Evolutionary conservation across 2,113 vertebrate species (phyloP).

Genomic region (Notarius lentiginosus): DNA sequence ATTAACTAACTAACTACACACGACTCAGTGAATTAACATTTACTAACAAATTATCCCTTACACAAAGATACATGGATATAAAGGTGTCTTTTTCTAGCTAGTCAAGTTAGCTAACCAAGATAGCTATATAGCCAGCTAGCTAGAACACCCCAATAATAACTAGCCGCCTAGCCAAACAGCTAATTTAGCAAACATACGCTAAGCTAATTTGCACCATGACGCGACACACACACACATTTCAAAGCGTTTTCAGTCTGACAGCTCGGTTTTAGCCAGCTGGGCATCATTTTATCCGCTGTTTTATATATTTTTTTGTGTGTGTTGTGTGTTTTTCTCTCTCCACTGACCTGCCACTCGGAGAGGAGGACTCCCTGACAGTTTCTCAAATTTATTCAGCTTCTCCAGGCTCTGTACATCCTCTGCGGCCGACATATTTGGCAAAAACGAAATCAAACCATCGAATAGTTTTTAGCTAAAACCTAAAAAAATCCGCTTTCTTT

Average conservation of each 20-base stretch:
- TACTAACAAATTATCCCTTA: neutral
- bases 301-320: neutral
- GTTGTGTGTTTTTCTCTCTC: neutral
- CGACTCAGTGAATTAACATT: neutral
- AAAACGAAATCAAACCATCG: constrained; percentile 50
- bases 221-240: neutral
- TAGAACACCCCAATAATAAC: neutral
- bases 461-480: constrained; percentile 48
- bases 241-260: neutral
- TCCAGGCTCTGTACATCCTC: constrained; percentile 62
- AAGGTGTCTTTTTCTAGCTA: neutral
- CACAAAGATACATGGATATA: neutral
- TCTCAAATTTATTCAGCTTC: constrained; percentile 81
- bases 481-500: constrained; percentile 50
- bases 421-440: constrained; percentile 65
- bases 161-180: neutral
- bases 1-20: neutral
- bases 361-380: constrained; percentile 81
- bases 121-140: neutral
- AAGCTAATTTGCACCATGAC: neutral
- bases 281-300: neutral
- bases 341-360: constrained; percentile 81
- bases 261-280: neutral
- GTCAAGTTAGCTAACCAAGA: neutral
- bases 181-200: constrained; percentile 1